Base-by-base conservation (phyloP, 2,888 invertebrate genomes). In the Andricus quercusramuli region DNA sequence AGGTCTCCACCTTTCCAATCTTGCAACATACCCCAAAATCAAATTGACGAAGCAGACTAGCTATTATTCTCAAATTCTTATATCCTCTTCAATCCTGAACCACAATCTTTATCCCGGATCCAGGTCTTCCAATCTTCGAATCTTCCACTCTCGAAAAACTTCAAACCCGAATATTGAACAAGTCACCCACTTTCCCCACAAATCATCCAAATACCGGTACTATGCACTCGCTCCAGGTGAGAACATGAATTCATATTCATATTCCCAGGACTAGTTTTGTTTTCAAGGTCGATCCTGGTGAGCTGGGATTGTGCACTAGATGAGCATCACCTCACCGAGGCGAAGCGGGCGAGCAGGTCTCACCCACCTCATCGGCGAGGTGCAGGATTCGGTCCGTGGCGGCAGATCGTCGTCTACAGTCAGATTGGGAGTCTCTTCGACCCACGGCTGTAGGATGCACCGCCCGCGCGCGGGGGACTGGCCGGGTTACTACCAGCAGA, bases 381-480 rank as follows among this genome's bases (percentile, higher is more conserved):
- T 80, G 82, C 79, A 80, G 62, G 74, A 76, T 66, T 62, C 78
- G 67, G 70, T 51, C 74, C 78, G 65, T 70, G 78, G 80, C 79
- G 77, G 81, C 59, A 77, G 82, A 79, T 85, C 82, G 78, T 77
- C 82, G 77, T 79, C 74, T 78, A 5, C 22, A 25, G 44, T 29
- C 56, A 80, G 62, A 74, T 67, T 74, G 70, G 68, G 67, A 66
- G 74, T 78, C 77, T 81, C 66, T 64, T 78, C 81, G 80, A 77
- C 67, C 82, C 82, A 78, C 82, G 82, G 81, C 82, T 84, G 80
- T 80, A 84, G 88, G 88, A 90, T 90, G 89, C 91, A 90, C 89
- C 90, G 90, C 90, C 91, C 91, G 91, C 91, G 89, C 90, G 90
- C 90, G 90, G 90, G 90, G 90, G 88, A 90, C 91, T 92, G 91